These are phyloP conservation scores for Tapirus indicus DNA, from an alignment of 2,797 vertebrate genomes.

Conservation along the genomic window DNA sequence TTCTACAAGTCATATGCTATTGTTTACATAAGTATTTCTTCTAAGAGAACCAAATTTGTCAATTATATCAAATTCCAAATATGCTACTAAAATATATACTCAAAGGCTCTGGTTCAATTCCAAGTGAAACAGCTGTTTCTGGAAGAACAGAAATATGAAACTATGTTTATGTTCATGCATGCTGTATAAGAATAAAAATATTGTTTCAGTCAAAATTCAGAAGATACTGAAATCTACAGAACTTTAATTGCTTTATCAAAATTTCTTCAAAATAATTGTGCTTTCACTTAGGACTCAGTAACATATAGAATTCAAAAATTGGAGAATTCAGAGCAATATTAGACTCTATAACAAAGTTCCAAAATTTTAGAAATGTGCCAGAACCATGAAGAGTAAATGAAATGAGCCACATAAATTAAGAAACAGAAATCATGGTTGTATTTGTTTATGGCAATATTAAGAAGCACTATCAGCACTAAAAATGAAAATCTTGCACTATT, in stretches of 20 bases:
- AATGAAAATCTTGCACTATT: constrained; percentile 58
- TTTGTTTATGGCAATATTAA: constrained; percentile 55
- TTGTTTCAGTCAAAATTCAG: constrained; percentile 56
- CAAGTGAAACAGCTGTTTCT: constrained; percentile 10
- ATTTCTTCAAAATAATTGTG: constrained; percentile 59
- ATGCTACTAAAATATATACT: constrained; percentile 58
- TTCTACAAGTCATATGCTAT: constrained; percentile 76
- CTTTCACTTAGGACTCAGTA: constrained; percentile 45
- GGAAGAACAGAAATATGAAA: constrained; percentile 50
- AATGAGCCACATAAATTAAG: constrained; percentile 48
- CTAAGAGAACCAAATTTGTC: constrained; percentile 68
- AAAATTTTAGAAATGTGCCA: constrained; percentile 44
- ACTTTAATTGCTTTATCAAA: constrained; percentile 50
- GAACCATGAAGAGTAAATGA: neutral
- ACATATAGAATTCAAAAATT: constrained; percentile 14
- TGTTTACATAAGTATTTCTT: constrained; percentile 78
- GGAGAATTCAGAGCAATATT: constrained; percentile 51
- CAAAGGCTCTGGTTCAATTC: constrained; percentile 38
- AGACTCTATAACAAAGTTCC: neutral
- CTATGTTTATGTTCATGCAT: constrained; percentile 32
- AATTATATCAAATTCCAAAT: constrained; percentile 47
- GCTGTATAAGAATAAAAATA: constrained; percentile 25
- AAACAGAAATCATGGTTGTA: constrained; percentile 1
- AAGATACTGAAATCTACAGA: constrained; percentile 6
- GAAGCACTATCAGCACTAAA: neutral